Evolutionary conservation across 2,113 vertebrate genomes (phyloP), one percentile per base, ranked within the genome.

Genomic region (Hippocampus zosterae): DNA sequence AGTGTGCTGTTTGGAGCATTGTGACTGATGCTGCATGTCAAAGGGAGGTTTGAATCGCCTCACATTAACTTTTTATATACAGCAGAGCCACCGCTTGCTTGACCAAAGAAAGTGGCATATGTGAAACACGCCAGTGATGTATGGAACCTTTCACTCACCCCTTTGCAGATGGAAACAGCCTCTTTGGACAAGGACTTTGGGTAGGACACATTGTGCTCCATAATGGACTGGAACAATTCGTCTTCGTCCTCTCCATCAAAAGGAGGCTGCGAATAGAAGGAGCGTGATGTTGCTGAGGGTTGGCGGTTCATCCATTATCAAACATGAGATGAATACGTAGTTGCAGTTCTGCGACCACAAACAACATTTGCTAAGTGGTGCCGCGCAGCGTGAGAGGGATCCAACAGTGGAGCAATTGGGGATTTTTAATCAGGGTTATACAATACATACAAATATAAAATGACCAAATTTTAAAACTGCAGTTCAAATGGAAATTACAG

Each of bases 181-280:
- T 99, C 97, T 91, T 98, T 98, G 85, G 97, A 97, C 91, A 99
- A 70, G 3, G 96, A 91, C 81, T 98, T 99, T 42, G 97, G 93
- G 76, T 99, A 99, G 60, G 96, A 96, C 68, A 97, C 97, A 0
- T 96, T 98, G 81, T 98, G 96, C 84, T 99, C 97, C 97, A 99
- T 99, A 73, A 99, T 99, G 65, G 96, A 98, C 90, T 98, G 97
- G 87, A 99, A 99, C 75, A 99, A 89, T 63, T 99, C 97, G 0
- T 99, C 97, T 76, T 99, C 97, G 8, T 99, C 97, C 78, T 99
- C 96, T 1, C 97, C 97, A 59, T 99, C 97, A 80, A 99, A 99
- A 0, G 97, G 97, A 81, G 97, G 97, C 97, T 99, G 69, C 1
- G 61, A 42, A 63, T 8, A 12, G 57, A 66, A 72, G 25, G 16